Conservation (phyloP, 1,140 invertebrate species). For the Drosophila bifasciata region DNA sequence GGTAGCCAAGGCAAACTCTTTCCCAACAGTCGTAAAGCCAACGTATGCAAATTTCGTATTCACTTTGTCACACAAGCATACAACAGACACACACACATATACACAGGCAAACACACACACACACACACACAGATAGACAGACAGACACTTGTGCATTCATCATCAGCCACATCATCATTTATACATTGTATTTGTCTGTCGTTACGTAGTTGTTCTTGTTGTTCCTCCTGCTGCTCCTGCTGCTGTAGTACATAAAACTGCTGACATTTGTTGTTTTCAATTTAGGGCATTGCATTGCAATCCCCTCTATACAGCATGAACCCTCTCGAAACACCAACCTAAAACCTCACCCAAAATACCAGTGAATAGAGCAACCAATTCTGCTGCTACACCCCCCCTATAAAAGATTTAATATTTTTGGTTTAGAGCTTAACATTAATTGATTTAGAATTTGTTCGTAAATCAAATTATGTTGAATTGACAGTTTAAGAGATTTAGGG, state of each 20-base stretch:
- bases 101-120: constrained; percentile 23
- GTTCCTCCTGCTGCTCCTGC: constrained; percentile 21
- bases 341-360: no score
- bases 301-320: not conserved
- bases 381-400: not conserved
- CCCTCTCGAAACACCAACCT: not conserved
- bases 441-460: constrained; percentile 69
- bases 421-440: constrained; percentile 62
- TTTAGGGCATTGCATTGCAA: constrained; percentile 48
- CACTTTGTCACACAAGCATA: constrained; percentile 67
- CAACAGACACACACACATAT: constrained; percentile 27
- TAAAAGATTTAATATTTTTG: constrained; percentile 29
- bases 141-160: constrained; percentile 64
- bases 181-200: constrained; percentile 77
- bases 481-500: constrained; percentile 54
- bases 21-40: constrained; percentile 69
- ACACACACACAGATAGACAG: constrained; percentile 14
- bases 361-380: no score
- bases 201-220: constrained; percentile 31
- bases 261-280: constrained; percentile 79
- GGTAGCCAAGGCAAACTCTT: constrained; percentile 56
- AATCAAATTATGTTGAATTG: constrained; percentile 59
- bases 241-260: constrained; percentile 69
- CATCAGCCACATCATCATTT: constrained; percentile 79
- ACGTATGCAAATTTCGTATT: constrained; percentile 79